Conservation (phyloP, 2,113 vertebrate species). For the Oreochromis tanganicae region DNA sequence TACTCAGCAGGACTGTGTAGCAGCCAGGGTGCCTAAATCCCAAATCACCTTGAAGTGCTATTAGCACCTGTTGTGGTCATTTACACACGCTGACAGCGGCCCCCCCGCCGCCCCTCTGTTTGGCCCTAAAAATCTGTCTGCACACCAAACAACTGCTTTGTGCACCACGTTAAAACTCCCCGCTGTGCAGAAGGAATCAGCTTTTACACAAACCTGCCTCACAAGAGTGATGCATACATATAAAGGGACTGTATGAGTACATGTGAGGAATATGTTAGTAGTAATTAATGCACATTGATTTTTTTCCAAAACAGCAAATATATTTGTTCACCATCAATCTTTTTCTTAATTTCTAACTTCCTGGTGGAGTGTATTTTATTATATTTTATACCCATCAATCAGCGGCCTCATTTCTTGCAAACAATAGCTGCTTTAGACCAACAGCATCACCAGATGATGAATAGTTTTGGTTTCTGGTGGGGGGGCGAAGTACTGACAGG, state of each 20-base stretch:
- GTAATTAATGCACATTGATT: neutral
- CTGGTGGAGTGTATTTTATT: neutral
- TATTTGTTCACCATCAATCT: neutral
- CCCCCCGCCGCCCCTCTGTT: neutral
- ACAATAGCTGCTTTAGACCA: neutral
- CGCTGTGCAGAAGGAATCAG: neutral
- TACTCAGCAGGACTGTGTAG: slow-evolving; percentile 5
- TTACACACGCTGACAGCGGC: slow-evolving; percentile 24
- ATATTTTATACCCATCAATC: neutral
- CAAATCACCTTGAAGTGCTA: slow-evolving; percentile 53
- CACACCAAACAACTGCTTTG: slow-evolving; percentile 35
- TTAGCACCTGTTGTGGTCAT: slow-evolving; percentile 55
- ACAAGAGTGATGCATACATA: neutral
- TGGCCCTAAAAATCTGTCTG: slow-evolving; percentile 15
- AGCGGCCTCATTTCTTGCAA: neutral
- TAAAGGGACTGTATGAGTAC: neutral
- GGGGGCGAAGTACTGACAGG: neutral
- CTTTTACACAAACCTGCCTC: neutral
- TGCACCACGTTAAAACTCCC: neutral
- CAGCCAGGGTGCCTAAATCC: slow-evolving; percentile 29
- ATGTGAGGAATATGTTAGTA: neutral
- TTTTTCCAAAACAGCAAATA: neutral
- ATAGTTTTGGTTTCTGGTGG: neutral
- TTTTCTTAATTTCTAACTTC: neutral
- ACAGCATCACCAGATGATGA: neutral